phyloP scores from a whole-genome alignment of 2,797 vertebrate species.

The Acanthurus lineatus region DNA sequence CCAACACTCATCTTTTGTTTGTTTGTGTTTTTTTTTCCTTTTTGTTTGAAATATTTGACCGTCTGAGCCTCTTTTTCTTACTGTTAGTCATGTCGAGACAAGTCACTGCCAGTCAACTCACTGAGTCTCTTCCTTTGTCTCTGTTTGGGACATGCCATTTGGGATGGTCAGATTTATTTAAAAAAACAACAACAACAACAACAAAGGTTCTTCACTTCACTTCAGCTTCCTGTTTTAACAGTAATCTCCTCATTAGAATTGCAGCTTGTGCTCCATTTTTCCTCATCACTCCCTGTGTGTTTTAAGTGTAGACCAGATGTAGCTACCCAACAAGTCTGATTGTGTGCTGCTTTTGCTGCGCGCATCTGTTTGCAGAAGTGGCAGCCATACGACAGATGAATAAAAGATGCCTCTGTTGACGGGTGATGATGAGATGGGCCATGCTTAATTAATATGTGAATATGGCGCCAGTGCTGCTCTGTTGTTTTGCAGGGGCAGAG shows the following conservation, averaged over 20 bases:
- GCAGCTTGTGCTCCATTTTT: background rate
- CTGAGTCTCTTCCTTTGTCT: too few relatives aligned
- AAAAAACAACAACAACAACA: too few relatives aligned
- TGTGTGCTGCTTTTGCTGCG: constrained; percentile 46
- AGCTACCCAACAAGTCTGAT: constrained; percentile 23
- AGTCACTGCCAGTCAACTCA: too few relatives aligned
- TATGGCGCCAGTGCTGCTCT: constrained; percentile 37
- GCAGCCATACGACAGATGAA: constrained; percentile 77
- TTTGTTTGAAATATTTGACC: background rate
- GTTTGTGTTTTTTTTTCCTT: background rate
- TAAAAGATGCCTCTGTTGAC: constrained; percentile 78
- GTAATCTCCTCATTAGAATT: too few relatives aligned
- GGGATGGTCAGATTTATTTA: too few relatives aligned
- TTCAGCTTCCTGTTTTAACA: too few relatives aligned
- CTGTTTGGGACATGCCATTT: too few relatives aligned
- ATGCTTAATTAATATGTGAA: constrained; percentile 80
- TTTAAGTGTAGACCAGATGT: constrained; percentile 16
- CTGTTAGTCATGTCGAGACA: too few relatives aligned
- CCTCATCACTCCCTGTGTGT: background rate
- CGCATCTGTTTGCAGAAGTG: constrained; percentile 68
- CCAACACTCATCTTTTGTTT: background rate
- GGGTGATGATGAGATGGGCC: constrained; percentile 65
- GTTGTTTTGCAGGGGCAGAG: constrained; percentile 34
- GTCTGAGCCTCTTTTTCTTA: background rate
- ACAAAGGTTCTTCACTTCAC: too few relatives aligned